These are phyloP conservation scores for Cynodonichthys magdalenae DNA, from an alignment of 2,797 vertebrate genomes.

Conservation along the genomic window DNA sequence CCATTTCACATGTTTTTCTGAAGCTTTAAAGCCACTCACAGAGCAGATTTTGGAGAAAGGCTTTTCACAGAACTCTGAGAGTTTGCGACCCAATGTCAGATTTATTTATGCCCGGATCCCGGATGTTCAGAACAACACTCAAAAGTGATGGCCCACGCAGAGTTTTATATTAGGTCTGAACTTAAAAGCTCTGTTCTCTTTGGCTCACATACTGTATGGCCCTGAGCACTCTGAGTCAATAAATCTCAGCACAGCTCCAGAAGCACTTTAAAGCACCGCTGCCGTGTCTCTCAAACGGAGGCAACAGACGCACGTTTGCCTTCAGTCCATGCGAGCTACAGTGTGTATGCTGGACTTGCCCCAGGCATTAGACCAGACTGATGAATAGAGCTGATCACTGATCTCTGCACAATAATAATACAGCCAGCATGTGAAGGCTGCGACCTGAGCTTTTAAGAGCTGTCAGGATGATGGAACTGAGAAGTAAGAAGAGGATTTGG, in stretches of 20 bases:
- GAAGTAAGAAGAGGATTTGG: background rate
- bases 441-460: slow-evolving; percentile 55
- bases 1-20: background rate
- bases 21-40: background rate
- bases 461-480: slow-evolving; percentile 50
- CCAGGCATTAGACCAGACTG: slow-evolving; percentile 23
- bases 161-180: slow-evolving; percentile 33
- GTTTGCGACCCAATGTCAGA: background rate
- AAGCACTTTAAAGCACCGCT: slow-evolving; percentile 25
- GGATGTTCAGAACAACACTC: slow-evolving; percentile 28
- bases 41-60: background rate
- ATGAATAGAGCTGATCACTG: slow-evolving; percentile 42
- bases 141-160: slow-evolving; percentile 17
- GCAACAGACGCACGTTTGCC: slow-evolving; percentile 8
- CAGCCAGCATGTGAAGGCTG: slow-evolving; percentile 34
- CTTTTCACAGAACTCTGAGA: background rate
- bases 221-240: slow-evolving; percentile 42
- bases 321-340: slow-evolving; percentile 12
- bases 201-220: slow-evolving; percentile 27
- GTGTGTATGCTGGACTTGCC: slow-evolving; percentile 22
- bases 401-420: slow-evolving; percentile 40
- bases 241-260: slow-evolving; percentile 48
- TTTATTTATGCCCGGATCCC: slow-evolving; percentile 12
- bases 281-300: slow-evolving; percentile 31
- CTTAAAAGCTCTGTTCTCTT: slow-evolving; percentile 46